phyloP scores from a whole-genome alignment of 2,888 invertebrate genomes.

The Hyposoter didymator region DNA sequence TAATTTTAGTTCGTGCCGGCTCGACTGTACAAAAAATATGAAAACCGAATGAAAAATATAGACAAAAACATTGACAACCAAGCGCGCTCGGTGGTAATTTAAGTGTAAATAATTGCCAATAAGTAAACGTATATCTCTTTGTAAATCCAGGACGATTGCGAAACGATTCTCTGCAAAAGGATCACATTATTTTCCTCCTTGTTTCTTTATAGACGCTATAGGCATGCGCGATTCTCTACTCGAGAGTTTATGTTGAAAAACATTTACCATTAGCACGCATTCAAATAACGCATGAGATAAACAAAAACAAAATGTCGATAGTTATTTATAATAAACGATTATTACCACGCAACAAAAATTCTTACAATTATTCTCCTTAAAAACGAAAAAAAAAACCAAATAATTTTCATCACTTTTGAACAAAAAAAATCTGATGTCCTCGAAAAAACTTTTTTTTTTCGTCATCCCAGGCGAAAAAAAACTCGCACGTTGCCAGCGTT shows the following conservation, averaged over 20 bases:
- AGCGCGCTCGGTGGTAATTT: slow-evolving; percentile 71
- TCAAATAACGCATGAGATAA: slow-evolving; percentile 72
- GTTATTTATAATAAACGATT: slow-evolving; percentile 82
- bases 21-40: slow-evolving; percentile 58
- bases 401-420: too few relatives aligned
- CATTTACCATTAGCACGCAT: slow-evolving; percentile 30
- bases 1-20: slow-evolving; percentile 43
- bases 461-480: too few relatives aligned
- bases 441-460: too few relatives aligned
- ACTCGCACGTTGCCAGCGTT: too few relatives aligned
- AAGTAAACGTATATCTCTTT: slow-evolving; percentile 77
- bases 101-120: slow-evolving; percentile 81
- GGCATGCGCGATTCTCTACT: slow-evolving; percentile 36
- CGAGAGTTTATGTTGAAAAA: slow-evolving; percentile 38
- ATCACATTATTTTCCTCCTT: slow-evolving; percentile 51
- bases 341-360: slow-evolving; percentile 72
- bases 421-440: too few relatives aligned
- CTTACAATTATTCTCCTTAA: background rate
- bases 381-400: background rate
- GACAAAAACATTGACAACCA: slow-evolving; percentile 63
- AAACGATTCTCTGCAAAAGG: slow-evolving; percentile 68
- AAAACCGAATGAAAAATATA: slow-evolving; percentile 40
- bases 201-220: slow-evolving; percentile 3
- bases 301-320: slow-evolving; percentile 77
- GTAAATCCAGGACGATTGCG: slow-evolving; percentile 75